Base-by-base conservation (phyloP, 2,113 vertebrate genomes). In the Cebidichthys violaceus region DNA sequence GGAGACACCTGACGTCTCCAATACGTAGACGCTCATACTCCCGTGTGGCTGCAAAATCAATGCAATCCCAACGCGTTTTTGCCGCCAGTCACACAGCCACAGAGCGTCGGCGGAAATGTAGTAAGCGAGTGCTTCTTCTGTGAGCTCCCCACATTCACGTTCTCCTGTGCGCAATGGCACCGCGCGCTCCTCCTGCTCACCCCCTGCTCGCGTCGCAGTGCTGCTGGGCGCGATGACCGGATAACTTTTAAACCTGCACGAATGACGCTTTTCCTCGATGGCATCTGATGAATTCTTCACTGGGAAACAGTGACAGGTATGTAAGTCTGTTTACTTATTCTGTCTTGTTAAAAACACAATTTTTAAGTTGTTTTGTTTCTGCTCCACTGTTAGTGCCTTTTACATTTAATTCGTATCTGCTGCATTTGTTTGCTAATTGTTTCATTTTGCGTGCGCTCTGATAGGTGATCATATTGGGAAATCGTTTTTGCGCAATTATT, bases 301-400 rank as follows among this genome's bases (percentile, higher is more conserved):
- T 75, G 75, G 71, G 81, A 67, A 79, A 86, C 81, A 81, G 61
- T 91, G 88, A 94, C 83, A 93, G 93, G 93, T 93, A 88, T 18
- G 77, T 33, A 24, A 9, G 17, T 52, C 10, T 22, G 29, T 59
- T 69, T 39, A 29, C n/a, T 22, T 33, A 9, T 47, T 64, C 39
- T 9, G 33, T 20, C 3, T 37, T 18, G 0, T 39, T 20, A 1
- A 41, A 27, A 43, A 7, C 27, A 39, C 0, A 62, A 39, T 15
- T 57, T 68, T 39, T 1, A 29, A 29, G 24, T 71, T 2, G 1
- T 74, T 14, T 2, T 43, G 37, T 52, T 60, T 67, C 17, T 22
- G 22, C 5, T 45, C 2, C 31, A 22, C 29, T 47, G 9, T 60
- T 29, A 41, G 22, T 10, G 27, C 1, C n/a, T 61, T 35, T 61